Evolutionary conservation across 1,140 invertebrate genomes (phyloP).

Genomic region (Heterodera schachtii): DNA sequence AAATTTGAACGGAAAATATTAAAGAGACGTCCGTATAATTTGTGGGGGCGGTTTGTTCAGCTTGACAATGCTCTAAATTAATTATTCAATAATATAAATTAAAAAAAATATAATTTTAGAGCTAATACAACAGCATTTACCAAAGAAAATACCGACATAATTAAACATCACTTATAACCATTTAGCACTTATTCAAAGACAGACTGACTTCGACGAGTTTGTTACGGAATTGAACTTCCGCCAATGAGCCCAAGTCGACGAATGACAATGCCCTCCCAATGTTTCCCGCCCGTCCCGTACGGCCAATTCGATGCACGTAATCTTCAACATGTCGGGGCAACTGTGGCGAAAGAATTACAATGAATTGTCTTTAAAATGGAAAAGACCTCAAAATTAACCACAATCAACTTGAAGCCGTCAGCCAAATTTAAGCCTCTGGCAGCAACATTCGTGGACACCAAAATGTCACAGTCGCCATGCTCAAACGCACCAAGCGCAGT

Average conservation of each 20-base stretch:
- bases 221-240: conserved; percentile 75
- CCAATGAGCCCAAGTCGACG: conserved; percentile 88
- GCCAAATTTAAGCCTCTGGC: conserved; percentile 31
- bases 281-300: conserved; percentile 76
- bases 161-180: no score
- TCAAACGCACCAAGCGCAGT: conserved; percentile 31
- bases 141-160: no score
- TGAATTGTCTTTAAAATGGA: neutral
- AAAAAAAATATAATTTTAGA: no score
- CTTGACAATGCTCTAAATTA: no score
- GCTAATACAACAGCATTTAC: no score
- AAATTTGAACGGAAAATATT: no score
- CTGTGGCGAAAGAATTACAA: neutral
- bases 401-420: neutral
- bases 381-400: conserved; percentile 25
- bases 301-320: conserved; percentile 93
- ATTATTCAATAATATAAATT: no score
- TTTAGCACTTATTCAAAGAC: neutral
- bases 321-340: conserved; percentile 68
- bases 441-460: conserved; percentile 33
- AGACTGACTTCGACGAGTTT: conserved; percentile 66
- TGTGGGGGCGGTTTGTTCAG: no score
- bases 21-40: no score
- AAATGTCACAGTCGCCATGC: conserved; percentile 28
- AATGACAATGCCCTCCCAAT: conserved; percentile 90